These are phyloP conservation scores for Aldrovandia affinis DNA, from an alignment of 2,797 vertebrate species.

Conservation along the genomic window DNA sequence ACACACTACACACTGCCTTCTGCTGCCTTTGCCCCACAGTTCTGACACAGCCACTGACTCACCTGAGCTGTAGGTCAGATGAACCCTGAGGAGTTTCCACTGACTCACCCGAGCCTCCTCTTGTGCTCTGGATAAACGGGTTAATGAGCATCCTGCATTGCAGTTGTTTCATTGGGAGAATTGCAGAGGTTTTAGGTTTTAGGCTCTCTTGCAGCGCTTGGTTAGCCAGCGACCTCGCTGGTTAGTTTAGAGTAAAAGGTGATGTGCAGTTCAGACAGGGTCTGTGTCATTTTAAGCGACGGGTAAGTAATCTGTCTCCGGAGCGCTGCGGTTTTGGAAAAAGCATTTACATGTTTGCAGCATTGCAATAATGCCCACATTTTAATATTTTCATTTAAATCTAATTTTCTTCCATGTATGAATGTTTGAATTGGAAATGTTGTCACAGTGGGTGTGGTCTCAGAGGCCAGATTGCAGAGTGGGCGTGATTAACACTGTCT, in stretches of 20 bases:
- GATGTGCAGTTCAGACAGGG: background rate
- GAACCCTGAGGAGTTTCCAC: too few relatives aligned
- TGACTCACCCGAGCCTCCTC: too few relatives aligned
- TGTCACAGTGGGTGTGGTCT: constrained; percentile 63
- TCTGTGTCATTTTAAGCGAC: background rate
- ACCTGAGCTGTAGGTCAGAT: too few relatives aligned
- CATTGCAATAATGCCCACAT: constrained; percentile 68
- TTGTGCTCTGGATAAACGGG: background rate
- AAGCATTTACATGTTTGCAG: constrained; percentile 76
- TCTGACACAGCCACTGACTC: too few relatives aligned
- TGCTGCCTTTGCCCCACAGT: too few relatives aligned
- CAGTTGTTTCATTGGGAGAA: background rate
- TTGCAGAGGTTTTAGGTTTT: background rate
- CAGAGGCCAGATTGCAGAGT: too few relatives aligned
- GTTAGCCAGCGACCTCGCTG: too few relatives aligned
- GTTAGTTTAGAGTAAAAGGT: too few relatives aligned
- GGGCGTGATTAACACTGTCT: constrained; percentile 40
- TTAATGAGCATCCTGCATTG: background rate
- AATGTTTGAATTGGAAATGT: constrained; percentile 80
- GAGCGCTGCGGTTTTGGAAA: constrained; percentile 30
- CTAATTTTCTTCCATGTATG: constrained; percentile 74
- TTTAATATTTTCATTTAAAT: constrained; percentile 79
- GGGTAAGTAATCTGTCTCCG: background rate
- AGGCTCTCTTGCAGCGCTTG: too few relatives aligned
- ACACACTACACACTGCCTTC: too few relatives aligned